Base-by-base conservation (phyloP, 2,888 invertebrate species). In the Mechanitis messenoides region DNA sequence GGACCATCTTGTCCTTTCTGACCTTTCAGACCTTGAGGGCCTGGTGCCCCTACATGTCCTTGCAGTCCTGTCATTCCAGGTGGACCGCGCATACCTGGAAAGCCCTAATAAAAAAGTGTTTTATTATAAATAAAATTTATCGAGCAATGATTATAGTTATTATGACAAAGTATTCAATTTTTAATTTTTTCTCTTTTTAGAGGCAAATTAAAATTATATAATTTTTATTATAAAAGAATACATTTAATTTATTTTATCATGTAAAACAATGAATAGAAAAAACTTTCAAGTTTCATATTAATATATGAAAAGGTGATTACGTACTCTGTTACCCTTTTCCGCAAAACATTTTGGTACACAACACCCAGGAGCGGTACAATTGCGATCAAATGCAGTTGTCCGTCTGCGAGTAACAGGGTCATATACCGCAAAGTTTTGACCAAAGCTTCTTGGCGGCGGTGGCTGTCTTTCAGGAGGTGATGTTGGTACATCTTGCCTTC, bases 301-400 rank as follows among this genome's bases (percentile, higher is more conserved):
- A 20, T 20, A 20, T 20, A 5, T 50, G 31, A 31, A 50, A 50
- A 28, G 2, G 31, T 33, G 28, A 33, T 33, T 57, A 81, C 90
- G 82, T 87, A 95, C 95, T 75, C 95, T 91, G 64, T 92, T 92
- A 77, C 97, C 97, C 84, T 97, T 97, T 83, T 96, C 96, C 1
- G 97, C 96, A 69, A 95, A 94, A 83, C 97, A 97, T 90, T 96
- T 96, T 0, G 96, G 96, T 50, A 93, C 92, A 75, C 96, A 96
- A 72, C 93, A 93, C 62, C 92, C 94, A 0, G 92, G 91, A 11
- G 91, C 93, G 1, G 92, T 92, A 72, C 94, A 94, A 73, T 94
- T 93, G 55, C 90, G 90, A n/a, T 87, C 85, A 31, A 78, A 69
- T 38, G 77, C 75, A n/a, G 81, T 76, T 1, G 83, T 78, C 63